These are phyloP conservation scores for Drosophila lacertosa DNA, from an alignment of 1,140 invertebrate species.

Conservation along the genomic window DNA sequence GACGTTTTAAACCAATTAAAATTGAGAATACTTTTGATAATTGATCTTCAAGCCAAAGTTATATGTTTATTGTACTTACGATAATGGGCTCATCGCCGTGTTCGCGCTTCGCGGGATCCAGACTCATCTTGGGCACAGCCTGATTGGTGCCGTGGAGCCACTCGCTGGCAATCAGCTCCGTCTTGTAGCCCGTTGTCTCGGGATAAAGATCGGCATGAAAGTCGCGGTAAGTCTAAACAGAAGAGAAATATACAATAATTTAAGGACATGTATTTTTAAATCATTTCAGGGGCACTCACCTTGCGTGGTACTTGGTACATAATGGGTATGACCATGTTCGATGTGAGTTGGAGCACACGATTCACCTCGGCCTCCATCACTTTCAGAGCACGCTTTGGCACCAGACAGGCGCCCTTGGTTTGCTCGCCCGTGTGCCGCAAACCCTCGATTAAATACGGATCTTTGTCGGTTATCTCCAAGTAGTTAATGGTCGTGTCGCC, in stretches of 20 bases:
- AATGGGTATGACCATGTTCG: slow-evolving; percentile 93
- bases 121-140: slow-evolving; percentile 90
- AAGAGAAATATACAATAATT: slow-evolving; percentile 23
- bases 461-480: slow-evolving; percentile 93
- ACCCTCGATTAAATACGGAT: slow-evolving; percentile 93
- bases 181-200: slow-evolving; percentile 91
- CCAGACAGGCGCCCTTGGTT: slow-evolving; percentile 95
- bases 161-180: slow-evolving; percentile 89
- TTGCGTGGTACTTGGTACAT: slow-evolving; percentile 97
- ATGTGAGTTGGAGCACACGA: slow-evolving; percentile 92
- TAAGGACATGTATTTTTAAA: neutral
- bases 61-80: slow-evolving; percentile 84
- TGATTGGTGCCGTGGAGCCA: slow-evolving; percentile 91
- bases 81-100: slow-evolving; percentile 86
- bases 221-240: slow-evolving; percentile 92
- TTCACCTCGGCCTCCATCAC: slow-evolving; percentile 98
- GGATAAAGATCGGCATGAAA: slow-evolving; percentile 97
- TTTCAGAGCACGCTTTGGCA: slow-evolving; percentile 95
- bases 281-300: slow-evolving; percentile 41
- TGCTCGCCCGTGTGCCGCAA: slow-evolving; percentile 88
- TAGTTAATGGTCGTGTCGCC: slow-evolving; percentile 94
- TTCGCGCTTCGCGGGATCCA: slow-evolving; percentile 90
- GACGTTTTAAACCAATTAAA: too few species aligned
- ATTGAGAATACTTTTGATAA: too few species aligned
- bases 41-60: too few species aligned